Evolutionary conservation across 2,797 vertebrate species (phyloP), one percentile per base, ranked within the genome.

Genomic region (Notoglanidium macrostoma): DNA sequence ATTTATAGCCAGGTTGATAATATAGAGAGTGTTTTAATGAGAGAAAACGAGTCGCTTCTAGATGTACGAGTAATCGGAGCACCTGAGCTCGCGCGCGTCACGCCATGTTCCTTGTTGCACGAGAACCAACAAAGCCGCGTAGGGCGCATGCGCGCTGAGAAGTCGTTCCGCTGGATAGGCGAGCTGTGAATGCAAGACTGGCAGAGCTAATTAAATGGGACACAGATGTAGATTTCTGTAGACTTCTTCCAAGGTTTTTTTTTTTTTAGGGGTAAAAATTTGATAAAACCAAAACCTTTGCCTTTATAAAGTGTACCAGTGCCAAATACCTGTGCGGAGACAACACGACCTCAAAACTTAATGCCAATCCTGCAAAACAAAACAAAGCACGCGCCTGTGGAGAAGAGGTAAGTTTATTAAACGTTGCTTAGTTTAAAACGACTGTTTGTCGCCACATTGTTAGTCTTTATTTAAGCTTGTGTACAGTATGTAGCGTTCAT

Each of bases 11-110:
- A 63, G 19, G 26, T 4, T 3, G 7, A 57, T 21, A 11, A 57
- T 40, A 15, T 11, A 19, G 3, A 9, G 17, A 1, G 76, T 57
- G 54, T 23, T 61, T 19, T 40, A 26, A 61, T 26, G 11, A 14
- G 32, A n/a, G 14, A 32, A 77, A 54, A 19, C 49, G n/a, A 54
- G 12, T 3, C 3, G 21, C 77, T 80, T 15, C n/a, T 61, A 10
- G 10, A 29, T 2, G 72, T 0, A 35, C 29, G 46, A 78, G 57
- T 54, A 70, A 35, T 6, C 40, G 40, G 63, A 87, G 74, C 85
- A 91, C 89, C 89, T 90, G 88, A 87, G 88, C 77, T 88, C 32
- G 77, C 76, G 87, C 29, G 87, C 90, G 90, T 91, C 90, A 90
- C 85, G 77, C 65, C 77, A 23, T 21, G 85, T 78, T 89, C 87